Base-by-base conservation (phyloP, 2,888 invertebrate species). In the Scelioninae gen. 2 region DNA sequence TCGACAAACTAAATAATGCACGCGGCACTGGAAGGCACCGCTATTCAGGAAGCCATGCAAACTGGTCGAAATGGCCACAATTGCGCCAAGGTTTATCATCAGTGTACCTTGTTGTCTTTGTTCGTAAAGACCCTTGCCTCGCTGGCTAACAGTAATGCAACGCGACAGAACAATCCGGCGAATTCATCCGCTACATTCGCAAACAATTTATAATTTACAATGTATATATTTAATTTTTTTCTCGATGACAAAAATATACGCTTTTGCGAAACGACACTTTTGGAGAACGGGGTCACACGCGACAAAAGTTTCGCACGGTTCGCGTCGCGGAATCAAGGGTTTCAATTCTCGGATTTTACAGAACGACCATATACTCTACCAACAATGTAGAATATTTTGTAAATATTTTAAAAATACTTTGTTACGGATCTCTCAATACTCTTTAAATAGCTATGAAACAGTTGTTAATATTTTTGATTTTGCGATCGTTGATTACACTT, bases 31-130 rank as follows among this genome's bases (percentile, higher is more conserved):
- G 86, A 87, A 55, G 89, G 89, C 2, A 89, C 90, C 0, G 88
- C 89, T 0, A 84, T 90, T 0, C 86, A 88, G 50, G 86, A 87
- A 41, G 90, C 90, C 5, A 83, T 90, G 10, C 86, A 87, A 64
- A 80, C 86, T 4, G 89, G 89, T 0, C 84, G 87, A 31, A 78
- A 77, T 7, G 86, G 83, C 2, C 78, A 83, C 22, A 86, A 84
- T 77, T 90, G 90, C 68, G 80, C 82, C 0, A 78, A 84, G 19
- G 81, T 81, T 13, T 90, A 88, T 78, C 84, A 82, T 2, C 86
- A 85, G 3, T 90, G 90, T 70, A 82, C 84, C 10, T 81, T 85
- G 71, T 64, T 86, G 15, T 78, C 83, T 1, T 53, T 85, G 1
- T 72, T 86, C 10, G 80, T 85, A 0, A 84, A 82, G 31, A 48